A percentile compares a stretch with the other conserved stretches of the same genome.
These are phyloP conservation scores for Tanaodytes sp. DNA, from an alignment of 2,888 invertebrate genomes.

Conservation along the genomic window DNA sequence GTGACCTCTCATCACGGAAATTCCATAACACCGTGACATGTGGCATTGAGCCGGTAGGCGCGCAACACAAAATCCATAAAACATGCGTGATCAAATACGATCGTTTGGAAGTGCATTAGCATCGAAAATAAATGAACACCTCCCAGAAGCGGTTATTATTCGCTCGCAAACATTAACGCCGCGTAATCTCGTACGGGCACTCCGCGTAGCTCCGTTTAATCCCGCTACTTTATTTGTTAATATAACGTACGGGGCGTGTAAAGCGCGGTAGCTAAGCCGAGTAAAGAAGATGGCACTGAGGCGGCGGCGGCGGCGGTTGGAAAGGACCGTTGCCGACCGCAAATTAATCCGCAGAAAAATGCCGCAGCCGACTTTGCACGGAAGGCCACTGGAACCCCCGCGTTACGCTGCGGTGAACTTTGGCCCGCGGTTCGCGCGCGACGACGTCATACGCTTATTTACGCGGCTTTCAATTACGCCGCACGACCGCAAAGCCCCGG, in stretches of 20 bases:
- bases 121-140: constrained; percentile 34
- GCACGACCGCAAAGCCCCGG: constrained; percentile 70
- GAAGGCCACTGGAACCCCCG: too few relatives aligned
- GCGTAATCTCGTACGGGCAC: constrained; percentile 29
- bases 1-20: too few relatives aligned
- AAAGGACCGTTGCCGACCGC: constrained; percentile 29
- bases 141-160: constrained; percentile 23
- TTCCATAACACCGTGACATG: too few relatives aligned
- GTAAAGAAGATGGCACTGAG: constrained; percentile 42
- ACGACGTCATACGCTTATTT: constrained; percentile 72
- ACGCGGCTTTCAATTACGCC: constrained; percentile 71
- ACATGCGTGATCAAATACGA: constrained; percentile 29
- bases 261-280: constrained; percentile 47
- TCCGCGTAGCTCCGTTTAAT: constrained; percentile 20
- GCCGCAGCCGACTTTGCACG: constrained; percentile 23
- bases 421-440: constrained; percentile 47
- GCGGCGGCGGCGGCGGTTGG: constrained; percentile 18
- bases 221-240: constrained; percentile 28
- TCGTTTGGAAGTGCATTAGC: constrained; percentile 28
- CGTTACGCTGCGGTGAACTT: constrained; percentile 40
- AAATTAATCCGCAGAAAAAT: constrained; percentile 55
- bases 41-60: too few relatives aligned
- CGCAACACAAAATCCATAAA: constrained; percentile 22
- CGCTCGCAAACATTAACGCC: constrained; percentile 37
- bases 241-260: constrained; percentile 24